A percentile compares a stretch with the other conserved stretches of the same genome.
phyloP scores from a whole-genome alignment of 2,113 vertebrate genomes.

The Ciconia maguari region DNA sequence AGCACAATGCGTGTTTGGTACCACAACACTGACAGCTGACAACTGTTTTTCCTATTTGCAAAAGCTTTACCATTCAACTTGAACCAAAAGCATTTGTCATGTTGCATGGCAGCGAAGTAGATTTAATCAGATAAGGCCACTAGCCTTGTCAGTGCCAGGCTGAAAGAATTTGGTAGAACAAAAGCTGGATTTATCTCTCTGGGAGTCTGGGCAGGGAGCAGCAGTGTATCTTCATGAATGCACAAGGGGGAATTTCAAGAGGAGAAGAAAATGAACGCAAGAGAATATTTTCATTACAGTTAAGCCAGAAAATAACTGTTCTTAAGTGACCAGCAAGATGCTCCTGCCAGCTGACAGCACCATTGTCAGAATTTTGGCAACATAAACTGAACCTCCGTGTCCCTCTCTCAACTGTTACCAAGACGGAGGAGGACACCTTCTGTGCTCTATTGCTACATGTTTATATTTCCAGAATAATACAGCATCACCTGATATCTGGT shows the following conservation, averaged over 20 bases:
- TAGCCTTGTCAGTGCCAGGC: neutral
- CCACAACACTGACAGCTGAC: slow-evolving; percentile 30
- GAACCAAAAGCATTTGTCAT: slow-evolving; percentile 45
- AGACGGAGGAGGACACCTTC: neutral
- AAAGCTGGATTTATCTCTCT: slow-evolving; percentile 53
- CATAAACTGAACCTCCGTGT: rapidly evolving
- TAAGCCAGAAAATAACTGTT: neutral
- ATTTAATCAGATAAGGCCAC: slow-evolving; percentile 37
- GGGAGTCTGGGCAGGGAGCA: neutral
- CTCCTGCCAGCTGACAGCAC: neutral
- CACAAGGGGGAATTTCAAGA: neutral
- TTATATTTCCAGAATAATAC: neutral
- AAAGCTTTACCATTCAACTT: slow-evolving; percentile 49
- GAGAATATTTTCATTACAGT: neutral
- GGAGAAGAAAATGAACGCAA: neutral
- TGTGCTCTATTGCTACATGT: neutral
- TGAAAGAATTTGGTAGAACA: slow-evolving; percentile 37
- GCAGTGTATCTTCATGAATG: neutral
- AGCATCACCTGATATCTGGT: neutral
- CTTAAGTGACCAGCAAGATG: neutral
- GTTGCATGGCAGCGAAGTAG: slow-evolving; percentile 44
- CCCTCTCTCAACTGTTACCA: neutral
- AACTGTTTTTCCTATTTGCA: slow-evolving; percentile 43
- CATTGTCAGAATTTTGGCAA: neutral
- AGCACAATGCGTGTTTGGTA: neutral